Percentiles rank a stretch among this genome's conserved stretches.
Evolutionary conservation across 1,140 invertebrate species (phyloP).

Genomic region (Rhyzopertha dominica): DNA sequence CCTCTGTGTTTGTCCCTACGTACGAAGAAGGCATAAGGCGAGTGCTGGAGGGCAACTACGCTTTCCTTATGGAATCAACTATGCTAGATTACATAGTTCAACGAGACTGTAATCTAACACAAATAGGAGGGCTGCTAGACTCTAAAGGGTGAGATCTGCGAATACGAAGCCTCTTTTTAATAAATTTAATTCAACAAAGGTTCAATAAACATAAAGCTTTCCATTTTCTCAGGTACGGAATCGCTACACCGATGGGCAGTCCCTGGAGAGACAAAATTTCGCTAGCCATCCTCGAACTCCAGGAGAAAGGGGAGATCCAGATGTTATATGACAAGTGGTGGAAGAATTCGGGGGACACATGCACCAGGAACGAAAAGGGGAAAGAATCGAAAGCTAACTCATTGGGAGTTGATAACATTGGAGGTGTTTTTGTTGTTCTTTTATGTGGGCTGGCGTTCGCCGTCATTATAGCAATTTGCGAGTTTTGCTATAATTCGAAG

Average conservation of each 20-base stretch:
- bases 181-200: no score
- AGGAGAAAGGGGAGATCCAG: constrained; percentile 93
- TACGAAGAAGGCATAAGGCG: constrained; percentile 76
- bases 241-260: constrained; percentile 84
- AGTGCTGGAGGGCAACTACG: constrained; percentile 78
- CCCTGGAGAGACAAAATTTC: constrained; percentile 95
- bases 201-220: not conserved
- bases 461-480: constrained; percentile 69
- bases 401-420: constrained; percentile 84
- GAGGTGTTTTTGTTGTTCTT: constrained; percentile 71
- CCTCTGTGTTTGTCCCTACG: constrained; percentile 65
- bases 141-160: constrained; percentile 53
- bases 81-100: constrained; percentile 87
- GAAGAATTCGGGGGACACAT: constrained; percentile 91
- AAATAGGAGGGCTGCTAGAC: constrained; percentile 83
- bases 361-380: constrained; percentile 81
- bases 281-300: constrained; percentile 87
- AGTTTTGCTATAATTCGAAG: constrained; percentile 78
- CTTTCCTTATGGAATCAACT: constrained; percentile 92
- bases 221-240: constrained; percentile 60
- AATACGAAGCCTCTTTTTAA: no score
- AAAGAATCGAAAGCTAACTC: constrained; percentile 72
- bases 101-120: constrained; percentile 87
- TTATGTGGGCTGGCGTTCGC: constrained; percentile 69
- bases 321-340: constrained; percentile 92